Base-by-base conservation (phyloP, 2,888 invertebrate species). In the Trypoxylon attenuatum region DNA sequence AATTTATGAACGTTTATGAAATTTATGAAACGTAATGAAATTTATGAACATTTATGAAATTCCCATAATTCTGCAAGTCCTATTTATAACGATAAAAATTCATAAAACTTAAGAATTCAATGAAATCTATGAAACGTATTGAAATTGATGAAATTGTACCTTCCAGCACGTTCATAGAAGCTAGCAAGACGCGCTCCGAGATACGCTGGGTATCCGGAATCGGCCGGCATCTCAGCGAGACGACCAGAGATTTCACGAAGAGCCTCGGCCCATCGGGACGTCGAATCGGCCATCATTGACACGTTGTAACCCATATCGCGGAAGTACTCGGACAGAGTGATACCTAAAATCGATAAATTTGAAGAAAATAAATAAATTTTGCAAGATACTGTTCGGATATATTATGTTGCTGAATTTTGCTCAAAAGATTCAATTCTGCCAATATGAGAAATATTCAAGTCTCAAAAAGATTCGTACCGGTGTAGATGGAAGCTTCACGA, bases 251-350 rank as follows among this genome's bases (percentile, higher is more conserved):
- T 99, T 93, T 99, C 99, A 90, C 99, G 93, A 88, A 99, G 91
- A 79, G 99, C 99, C 89, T 99, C 99, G 66, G 99, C 99, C 99
- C 99, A 99, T 89, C 99, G 96, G 10, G 99, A 99, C 16, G 99
- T 99, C 22, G 99, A 99, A 90, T 99, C 99, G 70, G 99, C 99
- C 99, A 99, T 99, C 99, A 99, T 99, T 78, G 99, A 97, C 43
- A 99, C 99, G 88, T 99, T 96, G 92, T 98, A 98, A 86, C 99
- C 99, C 99, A 98, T 98, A 89, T 96, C 95, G 82, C 95, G 92
- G 94, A 98, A 99, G 89, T 99, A 99, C 89, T 99, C 99, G 21
- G 99, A 98, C n/a, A 99, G 90, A 0, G 99, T 99, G 88, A 99
- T 99, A 82, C 96, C 96, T 93, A 83, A 15, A 55, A 39, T 5